Percentiles rank a stretch among this genome's conserved stretches.
phyloP scores from a whole-genome alignment of 2,888 invertebrate genomes.

The Cylloceria caligata region DNA sequence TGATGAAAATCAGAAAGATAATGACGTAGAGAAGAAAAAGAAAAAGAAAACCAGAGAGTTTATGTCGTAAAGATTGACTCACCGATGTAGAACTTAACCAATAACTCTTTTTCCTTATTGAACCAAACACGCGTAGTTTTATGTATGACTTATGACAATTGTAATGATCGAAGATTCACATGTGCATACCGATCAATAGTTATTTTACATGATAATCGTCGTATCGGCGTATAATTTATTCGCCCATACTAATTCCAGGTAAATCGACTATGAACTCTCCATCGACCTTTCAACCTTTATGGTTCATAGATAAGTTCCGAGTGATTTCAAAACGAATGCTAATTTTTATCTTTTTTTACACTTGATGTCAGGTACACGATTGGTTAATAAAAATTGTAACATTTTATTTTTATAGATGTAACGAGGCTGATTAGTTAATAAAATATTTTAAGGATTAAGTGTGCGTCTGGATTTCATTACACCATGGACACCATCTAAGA shows the following conservation, averaged over 20 bases:
- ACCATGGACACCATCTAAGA: neutral
- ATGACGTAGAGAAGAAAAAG: neutral
- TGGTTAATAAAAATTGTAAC: conserved; percentile 3
- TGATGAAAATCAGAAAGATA: conserved; percentile 3
- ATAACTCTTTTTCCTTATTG: neutral
- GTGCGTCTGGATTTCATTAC: neutral
- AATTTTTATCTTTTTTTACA: neutral
- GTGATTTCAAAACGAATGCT: neutral
- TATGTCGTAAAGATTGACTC: neutral
- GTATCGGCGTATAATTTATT: conserved; percentile 7
- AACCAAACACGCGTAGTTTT: neutral
- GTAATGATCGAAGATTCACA: conserved; percentile 9
- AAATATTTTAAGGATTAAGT: neutral
- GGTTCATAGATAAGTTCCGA: neutral
- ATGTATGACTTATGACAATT: neutral
- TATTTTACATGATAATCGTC: conserved; percentile 32
- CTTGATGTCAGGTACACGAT: neutral
- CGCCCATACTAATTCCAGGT: conserved; percentile 37
- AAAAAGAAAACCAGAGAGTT: neutral
- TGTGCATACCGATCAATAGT: conserved; percentile 15
- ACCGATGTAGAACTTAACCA: neutral
- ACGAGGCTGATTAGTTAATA: conserved; percentile 17
- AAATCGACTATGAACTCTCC: conserved; percentile 9
- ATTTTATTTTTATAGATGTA: neutral
- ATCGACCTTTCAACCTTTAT: conserved; percentile 8